These are phyloP conservation scores for Syrmaticus mikado DNA, from an alignment of 2,113 vertebrate genomes.

Conservation along the genomic window DNA sequence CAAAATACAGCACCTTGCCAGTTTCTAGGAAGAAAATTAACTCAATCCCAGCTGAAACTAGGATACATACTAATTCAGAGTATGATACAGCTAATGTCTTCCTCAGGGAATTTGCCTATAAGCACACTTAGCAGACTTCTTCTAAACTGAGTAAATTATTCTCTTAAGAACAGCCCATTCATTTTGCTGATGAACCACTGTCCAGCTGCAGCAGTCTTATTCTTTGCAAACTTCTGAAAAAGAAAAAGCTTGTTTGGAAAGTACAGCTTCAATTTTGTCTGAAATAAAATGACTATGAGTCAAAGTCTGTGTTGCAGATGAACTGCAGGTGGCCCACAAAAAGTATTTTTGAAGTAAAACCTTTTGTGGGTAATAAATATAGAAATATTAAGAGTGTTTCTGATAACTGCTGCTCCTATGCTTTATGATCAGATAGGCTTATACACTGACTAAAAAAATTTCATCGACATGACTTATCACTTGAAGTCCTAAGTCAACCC, in stretches of 20 bases:
- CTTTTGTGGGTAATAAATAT: background rate
- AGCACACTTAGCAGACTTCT: background rate
- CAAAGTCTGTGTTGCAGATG: background rate
- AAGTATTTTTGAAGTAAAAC: background rate
- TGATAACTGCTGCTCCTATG: background rate
- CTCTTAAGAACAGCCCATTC: background rate
- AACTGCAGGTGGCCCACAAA: background rate
- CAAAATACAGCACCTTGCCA: background rate
- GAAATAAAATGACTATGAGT: background rate
- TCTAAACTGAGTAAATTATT: background rate
- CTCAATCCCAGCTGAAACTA: background rate
- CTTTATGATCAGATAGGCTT: background rate
- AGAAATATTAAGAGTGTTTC: background rate
- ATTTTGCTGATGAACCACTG: slow-evolving; percentile 10
- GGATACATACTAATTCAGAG: background rate
- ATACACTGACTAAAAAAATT: background rate
- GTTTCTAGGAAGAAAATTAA: background rate
- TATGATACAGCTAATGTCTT: background rate
- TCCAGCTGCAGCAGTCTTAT: background rate
- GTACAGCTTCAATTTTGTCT: background rate
- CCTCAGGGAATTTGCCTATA: background rate
- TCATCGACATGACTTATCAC: background rate
- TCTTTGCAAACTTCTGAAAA: background rate
- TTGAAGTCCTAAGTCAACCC: background rate
- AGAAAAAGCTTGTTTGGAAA: background rate